Conservation (phyloP, 2,797 vertebrate genomes). For the Eulemur coronatus region DNA sequence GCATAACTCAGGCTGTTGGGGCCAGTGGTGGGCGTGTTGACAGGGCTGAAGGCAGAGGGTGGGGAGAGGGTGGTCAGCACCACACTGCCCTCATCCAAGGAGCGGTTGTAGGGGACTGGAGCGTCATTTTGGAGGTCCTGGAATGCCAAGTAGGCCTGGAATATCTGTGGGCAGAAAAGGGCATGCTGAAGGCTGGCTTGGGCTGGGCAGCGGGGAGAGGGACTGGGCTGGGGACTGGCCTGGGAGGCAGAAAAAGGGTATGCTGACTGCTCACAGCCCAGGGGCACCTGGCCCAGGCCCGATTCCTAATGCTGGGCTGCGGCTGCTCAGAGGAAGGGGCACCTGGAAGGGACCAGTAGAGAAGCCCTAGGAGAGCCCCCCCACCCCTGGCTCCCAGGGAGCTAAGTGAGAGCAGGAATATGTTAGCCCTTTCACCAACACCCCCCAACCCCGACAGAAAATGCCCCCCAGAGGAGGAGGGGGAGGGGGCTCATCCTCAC, state of each 20-base stretch:
- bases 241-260: not conserved
- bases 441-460: not conserved
- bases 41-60: not conserved
- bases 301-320: not conserved
- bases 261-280: not conserved
- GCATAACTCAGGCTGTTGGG: slow-evolving; percentile 55
- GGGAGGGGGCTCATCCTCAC: slow-evolving; percentile 67
- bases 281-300: not conserved
- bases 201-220: not conserved
- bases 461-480: not conserved
- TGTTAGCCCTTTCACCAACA: not conserved
- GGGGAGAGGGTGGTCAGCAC: slow-evolving; percentile 75
- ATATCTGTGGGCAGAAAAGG: slow-evolving; percentile 67
- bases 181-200: not conserved
- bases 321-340: not conserved
- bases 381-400: not conserved
- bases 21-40: not conserved
- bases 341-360: not conserved
- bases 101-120: slow-evolving; percentile 76
- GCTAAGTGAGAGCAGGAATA: not conserved
- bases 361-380: not conserved
- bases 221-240: not conserved
- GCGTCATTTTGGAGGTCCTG: slow-evolving; percentile 68
- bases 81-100: slow-evolving; percentile 74
- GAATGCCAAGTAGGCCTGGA: slow-evolving; percentile 76